Conservation (phyloP, 2,888 invertebrate species). For the Microdon myrmicae region DNA sequence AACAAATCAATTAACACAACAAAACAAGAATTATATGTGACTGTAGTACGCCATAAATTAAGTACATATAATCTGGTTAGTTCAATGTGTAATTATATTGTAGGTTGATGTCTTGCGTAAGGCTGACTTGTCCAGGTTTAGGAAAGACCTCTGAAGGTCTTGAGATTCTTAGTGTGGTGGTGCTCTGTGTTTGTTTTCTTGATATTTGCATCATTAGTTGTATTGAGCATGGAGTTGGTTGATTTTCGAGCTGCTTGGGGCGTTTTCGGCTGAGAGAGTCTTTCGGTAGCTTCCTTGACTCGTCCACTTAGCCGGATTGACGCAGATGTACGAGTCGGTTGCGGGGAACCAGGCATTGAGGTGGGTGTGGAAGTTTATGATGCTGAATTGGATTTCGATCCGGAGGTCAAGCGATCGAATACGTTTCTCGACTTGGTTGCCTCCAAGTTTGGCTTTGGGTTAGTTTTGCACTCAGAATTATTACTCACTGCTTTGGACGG, state of each 20-base stretch:
- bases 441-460: conserved; percentile 53
- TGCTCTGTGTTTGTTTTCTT: conserved; percentile 39
- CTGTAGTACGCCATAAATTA: no score
- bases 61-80: no score
- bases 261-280: conserved; percentile 64
- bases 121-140: no score
- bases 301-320: conserved; percentile 68
- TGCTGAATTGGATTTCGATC: conserved; percentile 55
- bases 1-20: no score
- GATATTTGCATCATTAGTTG: conserved; percentile 35
- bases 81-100: no score
- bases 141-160: conserved; percentile 43
- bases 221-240: conserved; percentile 26
- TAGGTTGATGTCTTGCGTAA: no score
- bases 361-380: conserved; percentile 56
- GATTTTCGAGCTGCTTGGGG: conserved; percentile 44
- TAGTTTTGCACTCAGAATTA: conserved; percentile 43
- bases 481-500: conserved; percentile 37
- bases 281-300: conserved; percentile 66
- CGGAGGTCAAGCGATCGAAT: conserved; percentile 57
- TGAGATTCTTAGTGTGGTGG: conserved; percentile 43
- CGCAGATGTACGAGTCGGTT: conserved; percentile 57
- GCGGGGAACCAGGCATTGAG: conserved; percentile 65
- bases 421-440: conserved; percentile 55
- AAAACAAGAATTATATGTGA: no score